Evolutionary conservation across 2,888 invertebrate genomes (phyloP), one percentile per base, ranked within the genome.

Genomic region (Carcina quercana): DNA sequence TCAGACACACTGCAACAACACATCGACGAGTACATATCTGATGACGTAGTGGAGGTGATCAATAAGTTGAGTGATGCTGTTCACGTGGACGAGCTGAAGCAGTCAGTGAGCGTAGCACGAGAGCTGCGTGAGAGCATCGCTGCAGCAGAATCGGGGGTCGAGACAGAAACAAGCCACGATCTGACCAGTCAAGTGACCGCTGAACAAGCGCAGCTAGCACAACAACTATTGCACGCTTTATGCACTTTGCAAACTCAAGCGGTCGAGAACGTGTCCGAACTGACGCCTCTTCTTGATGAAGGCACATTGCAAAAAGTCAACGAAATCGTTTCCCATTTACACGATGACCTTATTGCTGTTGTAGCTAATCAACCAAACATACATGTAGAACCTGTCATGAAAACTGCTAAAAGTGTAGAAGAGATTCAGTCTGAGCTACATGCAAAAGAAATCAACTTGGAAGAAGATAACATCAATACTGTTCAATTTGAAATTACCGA

Each of bases 11-110:
- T 72, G n/a, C 42, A 58, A 24, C 42, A 54, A 21, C 50, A 58
- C 38, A 59, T 71, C 24, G 47, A 64, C 34, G 53, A 67, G 28
- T 67, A 58, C 37, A 39, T 65, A 30, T 53, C 59, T 20, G 47
- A 53, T 7, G 56, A 66, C 29, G 36, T 53, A 17, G 36, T 44
- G 11, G 47, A 59, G 41, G 34, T 44, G 2, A 40, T 68, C 1
- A 42, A 44, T 3, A 40, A 62, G 32, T 26, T 69, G 14, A 46
- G 53, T 3, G 24, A 42, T 21, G 11, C 40, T 2, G 32, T 48
- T 1, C 47, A 59, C 8, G 32, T 37, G 13, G 48, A 53, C 31
- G 44, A 57, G 12, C 32, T 69, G 12, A 50, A 52, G 30, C 30
- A 54, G 37, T 52, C 63, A 3, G 31, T 63, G 7, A 34, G 27